Percentiles rank a stretch among this genome's conserved stretches.
Conservation (phyloP, 30 jellyfish, hydroid and myxozoan genomes). For the Aurelia aurita region DNA sequence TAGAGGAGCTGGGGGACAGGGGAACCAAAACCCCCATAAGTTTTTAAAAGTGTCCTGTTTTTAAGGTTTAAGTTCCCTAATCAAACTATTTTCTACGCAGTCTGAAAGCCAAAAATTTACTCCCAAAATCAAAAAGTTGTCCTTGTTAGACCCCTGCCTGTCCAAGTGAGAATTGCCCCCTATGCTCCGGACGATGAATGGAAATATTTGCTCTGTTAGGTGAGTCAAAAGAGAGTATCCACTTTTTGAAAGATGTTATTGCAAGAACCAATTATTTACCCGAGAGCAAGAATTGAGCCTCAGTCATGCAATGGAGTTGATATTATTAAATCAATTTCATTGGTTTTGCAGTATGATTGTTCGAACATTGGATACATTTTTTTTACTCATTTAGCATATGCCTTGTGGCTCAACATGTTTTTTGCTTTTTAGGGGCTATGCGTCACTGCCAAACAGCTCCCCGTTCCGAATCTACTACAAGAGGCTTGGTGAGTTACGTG, state of each 20-base stretch:
- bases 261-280: not conserved
- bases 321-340: not conserved
- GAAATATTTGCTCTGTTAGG: not conserved
- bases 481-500: constrained; percentile 11
- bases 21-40: not conserved
- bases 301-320: not conserved
- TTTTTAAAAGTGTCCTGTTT: not conserved
- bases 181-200: not conserved
- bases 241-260: constrained; percentile 4
- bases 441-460: constrained; percentile 6
- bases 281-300: constrained; percentile 8
- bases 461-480: constrained; percentile 3
- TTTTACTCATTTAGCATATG: not conserved
- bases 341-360: not conserved
- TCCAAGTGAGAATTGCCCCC: not conserved
- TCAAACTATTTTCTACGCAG: not conserved
- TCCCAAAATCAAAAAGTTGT: not conserved
- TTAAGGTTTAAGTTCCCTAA: not conserved
- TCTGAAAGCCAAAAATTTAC: not conserved
- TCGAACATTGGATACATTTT: not conserved
- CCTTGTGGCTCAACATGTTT: constrained; percentile 9
- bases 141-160: not conserved
- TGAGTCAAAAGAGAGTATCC: not conserved
- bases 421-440: not conserved
- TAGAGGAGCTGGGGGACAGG: not conserved